Base-by-base conservation (phyloP, 1,140 invertebrate species). In the Periplaneta americana region DNA sequence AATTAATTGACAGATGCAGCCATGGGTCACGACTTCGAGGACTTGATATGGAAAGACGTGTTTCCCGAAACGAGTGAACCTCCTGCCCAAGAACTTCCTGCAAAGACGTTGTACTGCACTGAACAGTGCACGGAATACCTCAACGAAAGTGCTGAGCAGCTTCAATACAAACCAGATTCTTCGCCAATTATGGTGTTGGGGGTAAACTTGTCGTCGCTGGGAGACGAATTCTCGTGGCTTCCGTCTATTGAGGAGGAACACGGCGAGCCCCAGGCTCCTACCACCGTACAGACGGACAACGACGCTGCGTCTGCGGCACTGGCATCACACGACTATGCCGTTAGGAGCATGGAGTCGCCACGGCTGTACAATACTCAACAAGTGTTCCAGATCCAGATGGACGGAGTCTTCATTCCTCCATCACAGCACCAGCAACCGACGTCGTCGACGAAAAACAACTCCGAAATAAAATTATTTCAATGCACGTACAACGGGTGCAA, bases 401-500 rank as follows among this genome's bases (percentile, higher is more conserved):
- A 66, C 1, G 48, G 48, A 10, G 28, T 15, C 31, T 48, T 4
- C 35, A 35, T 18, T 35, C 79, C 22, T 39, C 76, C 34, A 78
- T 66, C n/a, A n/a, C 22, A 57, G 6, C 78, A 34, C 35, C 80
- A 22, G 81, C 83, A 17, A 85, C 87, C 10, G 87, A 92, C 92
- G 85, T 87, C 91, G 75, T n/a, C 22, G 6, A 8, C 48, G 6
- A 66, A 28, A 66, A 2, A 2, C 48, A 22, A 66, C 48, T 6
- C 22, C 28, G 48, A 66, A 66, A n/a, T n/a, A 4, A 66, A 84
- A 83, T 88, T 89, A 31, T 92, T 91, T 85, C 87, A 87, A 32
- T 93, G 92, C 83, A 87, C 88, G 0, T 91, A 91, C 83, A 17
- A 48, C 6, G 83, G 83, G n/a, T 86, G 85, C 82, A 82, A 77